These are phyloP conservation scores for Neotoma lepida DNA, from an alignment of 2,113 vertebrate species.

Conservation along the genomic window DNA sequence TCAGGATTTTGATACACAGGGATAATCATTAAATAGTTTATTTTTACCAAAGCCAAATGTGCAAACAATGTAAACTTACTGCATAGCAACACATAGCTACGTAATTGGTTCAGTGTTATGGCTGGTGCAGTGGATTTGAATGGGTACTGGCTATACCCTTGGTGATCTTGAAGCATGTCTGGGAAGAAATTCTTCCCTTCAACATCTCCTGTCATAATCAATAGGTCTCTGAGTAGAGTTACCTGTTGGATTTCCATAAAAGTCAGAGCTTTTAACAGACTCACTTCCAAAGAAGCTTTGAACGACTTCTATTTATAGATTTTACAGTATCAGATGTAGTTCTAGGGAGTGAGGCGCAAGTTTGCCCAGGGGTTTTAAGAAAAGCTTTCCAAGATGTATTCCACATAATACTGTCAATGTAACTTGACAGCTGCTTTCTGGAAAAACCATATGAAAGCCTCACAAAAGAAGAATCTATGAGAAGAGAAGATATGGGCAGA, in stretches of 20 bases:
- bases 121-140: background rate
- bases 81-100: background rate
- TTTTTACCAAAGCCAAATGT: background rate
- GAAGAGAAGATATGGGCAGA: background rate
- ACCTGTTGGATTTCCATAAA: background rate
- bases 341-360: background rate
- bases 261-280: background rate
- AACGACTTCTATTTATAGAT: background rate
- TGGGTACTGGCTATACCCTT: background rate
- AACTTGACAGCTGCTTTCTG: conserved; percentile 20
- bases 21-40: background rate
- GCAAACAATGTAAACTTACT: background rate
- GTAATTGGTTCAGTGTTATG: background rate
- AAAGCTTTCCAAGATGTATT: background rate
- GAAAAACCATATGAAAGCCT: background rate
- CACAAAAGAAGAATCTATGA: background rate
- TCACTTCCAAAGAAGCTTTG: background rate
- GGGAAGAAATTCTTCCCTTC: background rate
- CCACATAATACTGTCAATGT: background rate
- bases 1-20: background rate
- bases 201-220: background rate
- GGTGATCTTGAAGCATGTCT: background rate
- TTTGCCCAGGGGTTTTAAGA: background rate
- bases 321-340: background rate
- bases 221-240: background rate